Base-by-base conservation (phyloP, 2,797 vertebrate genomes). In the Channallabes apus region DNA sequence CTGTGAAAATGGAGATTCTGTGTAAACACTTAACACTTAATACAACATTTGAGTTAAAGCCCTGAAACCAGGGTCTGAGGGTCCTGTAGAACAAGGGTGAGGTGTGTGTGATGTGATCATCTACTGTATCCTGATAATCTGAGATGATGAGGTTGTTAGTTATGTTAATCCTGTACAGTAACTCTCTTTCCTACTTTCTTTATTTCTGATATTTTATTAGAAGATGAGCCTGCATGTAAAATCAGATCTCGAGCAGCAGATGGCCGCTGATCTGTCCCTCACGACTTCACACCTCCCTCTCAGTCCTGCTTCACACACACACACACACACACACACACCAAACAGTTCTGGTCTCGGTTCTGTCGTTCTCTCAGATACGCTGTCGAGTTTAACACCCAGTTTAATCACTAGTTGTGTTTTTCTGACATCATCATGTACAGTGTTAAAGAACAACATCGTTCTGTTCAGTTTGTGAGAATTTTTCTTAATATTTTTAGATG, bases 261-360 rank as follows among this genome's bases (percentile, higher is more conserved):
- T 80, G 77, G 77, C 5, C 0, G 61, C 77, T 64, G 59, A 64
- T 62, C 24, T 64, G 81, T 84, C 76, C 59, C 80, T 86, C 72
- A 81, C 82, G 80, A 87, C 77, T 86, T 83, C 69, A 59, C 73
- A 80, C 46, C 84, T 75, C 85, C 84, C 67, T 75, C 80, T 87
- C 41, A 76, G 64, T 72, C 76, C 82, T 62, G 3, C 38, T 46
- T 2, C 76, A 38, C 51, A 77, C 76, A 61, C 56, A 59, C 38
- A 72, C 68, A 41, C 8, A 71, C 68, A 41, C 68, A 68, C 29
- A 35, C 29, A 64, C 62, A 64, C 58, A 2, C 24, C 24, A 46
- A 12, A n/a, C 69, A 27, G 41, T 46, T 41, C 67, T 69, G 7
- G 20, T 69, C 67, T 69, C n/a, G 1, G n/a, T 27, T 7, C 15